These are phyloP conservation scores for Gari tellinella DNA, from an alignment of 2,888 invertebrate species.

Conservation along the genomic window DNA sequence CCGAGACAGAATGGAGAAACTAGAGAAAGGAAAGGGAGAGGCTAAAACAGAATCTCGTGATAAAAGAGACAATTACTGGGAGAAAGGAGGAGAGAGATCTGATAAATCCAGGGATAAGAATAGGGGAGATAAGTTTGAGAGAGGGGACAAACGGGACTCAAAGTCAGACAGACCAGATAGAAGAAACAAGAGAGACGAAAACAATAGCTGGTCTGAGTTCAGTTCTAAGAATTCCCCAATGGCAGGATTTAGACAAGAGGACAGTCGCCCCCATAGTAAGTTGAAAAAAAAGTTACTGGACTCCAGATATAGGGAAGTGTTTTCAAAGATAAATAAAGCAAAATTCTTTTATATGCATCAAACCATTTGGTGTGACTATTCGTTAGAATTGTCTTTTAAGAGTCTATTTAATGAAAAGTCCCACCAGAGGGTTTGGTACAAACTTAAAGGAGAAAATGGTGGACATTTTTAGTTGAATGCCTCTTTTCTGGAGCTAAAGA, in stretches of 20 bases:
- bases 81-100: conserved; percentile 31
- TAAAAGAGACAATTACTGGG: conserved; percentile 42
- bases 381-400: too few species aligned
- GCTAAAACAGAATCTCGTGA: conserved; percentile 35
- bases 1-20: conserved; percentile 37
- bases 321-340: too few species aligned
- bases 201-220: conserved; percentile 26
- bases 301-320: too few species aligned
- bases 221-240: conserved; percentile 1
- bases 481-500: too few species aligned
- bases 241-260: conserved; percentile 22
- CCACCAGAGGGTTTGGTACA: too few species aligned
- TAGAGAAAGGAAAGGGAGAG: conserved; percentile 30
- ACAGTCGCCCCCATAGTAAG: conserved; percentile 43
- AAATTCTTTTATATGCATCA: too few species aligned
- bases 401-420: too few species aligned
- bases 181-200: conserved; percentile 43
- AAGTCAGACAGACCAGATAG: conserved; percentile 52
- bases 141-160: conserved; percentile 43
- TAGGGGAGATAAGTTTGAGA: conserved; percentile 5
- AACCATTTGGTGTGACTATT: too few species aligned
- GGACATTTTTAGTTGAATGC: too few species aligned
- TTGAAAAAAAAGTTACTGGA: background rate
- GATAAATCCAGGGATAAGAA: conserved; percentile 38
- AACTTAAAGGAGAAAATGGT: too few species aligned